Evolutionary conservation across 2,888 invertebrate species (phyloP).

Genomic region (Cancer borealis): DNA sequence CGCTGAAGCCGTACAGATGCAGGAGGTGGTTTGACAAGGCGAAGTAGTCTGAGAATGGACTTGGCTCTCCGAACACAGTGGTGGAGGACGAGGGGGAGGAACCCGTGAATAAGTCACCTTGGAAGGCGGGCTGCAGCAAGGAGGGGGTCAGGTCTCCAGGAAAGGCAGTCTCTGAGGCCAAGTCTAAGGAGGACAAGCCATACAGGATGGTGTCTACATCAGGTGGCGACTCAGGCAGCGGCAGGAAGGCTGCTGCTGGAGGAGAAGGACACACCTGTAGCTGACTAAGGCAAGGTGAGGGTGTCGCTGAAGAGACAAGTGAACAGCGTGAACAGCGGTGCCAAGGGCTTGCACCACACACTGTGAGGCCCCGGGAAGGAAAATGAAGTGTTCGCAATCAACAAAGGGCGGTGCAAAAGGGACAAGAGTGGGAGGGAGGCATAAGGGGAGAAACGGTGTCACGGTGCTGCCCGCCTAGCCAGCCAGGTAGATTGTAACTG

Average conservation of each 20-base stretch:
- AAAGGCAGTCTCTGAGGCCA: background rate
- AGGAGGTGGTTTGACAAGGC: conserved; percentile 48
- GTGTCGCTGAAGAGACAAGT: background rate
- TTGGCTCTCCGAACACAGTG: conserved; percentile 57
- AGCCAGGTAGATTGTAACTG: too few species aligned
- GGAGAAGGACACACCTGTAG: background rate
- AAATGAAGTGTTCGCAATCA: background rate
- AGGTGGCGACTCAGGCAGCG: background rate
- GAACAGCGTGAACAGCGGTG: background rate
- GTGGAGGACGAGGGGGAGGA: background rate
- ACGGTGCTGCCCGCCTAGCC: too few species aligned
- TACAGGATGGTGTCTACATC: too few species aligned
- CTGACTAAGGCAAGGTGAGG: background rate
- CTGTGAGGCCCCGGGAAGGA: too few species aligned
- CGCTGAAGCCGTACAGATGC: background rate
- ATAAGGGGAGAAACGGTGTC: background rate
- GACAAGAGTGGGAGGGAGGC: background rate
- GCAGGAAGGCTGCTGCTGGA: background rate
- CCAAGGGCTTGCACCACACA: background rate
- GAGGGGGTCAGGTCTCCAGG: background rate
- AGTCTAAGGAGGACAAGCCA: background rate
- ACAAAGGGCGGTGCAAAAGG: background rate
- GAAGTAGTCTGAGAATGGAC: conserved; percentile 54
- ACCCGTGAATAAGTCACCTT: background rate
- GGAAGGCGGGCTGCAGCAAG: background rate